Base-by-base conservation (phyloP, 2,888 invertebrate genomes). In the Ochlodes sylvanus region DNA sequence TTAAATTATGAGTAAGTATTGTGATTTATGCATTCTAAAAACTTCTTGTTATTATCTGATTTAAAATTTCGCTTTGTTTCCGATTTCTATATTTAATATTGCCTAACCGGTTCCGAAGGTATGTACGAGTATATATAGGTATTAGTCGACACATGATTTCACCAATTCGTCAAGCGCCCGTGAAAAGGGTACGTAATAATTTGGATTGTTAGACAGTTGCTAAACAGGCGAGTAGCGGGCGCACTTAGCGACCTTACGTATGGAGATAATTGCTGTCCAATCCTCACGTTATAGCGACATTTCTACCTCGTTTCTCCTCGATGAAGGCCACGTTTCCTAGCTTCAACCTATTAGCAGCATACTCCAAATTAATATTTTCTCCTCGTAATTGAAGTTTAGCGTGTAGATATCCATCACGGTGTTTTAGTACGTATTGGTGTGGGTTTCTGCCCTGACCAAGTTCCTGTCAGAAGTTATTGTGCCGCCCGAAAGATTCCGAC, bases 151-250 rank as follows among this genome's bases (percentile, higher is more conserved):
- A 71, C 63, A 81, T 80, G 79, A 84, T 89, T 90, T 89, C 88
- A 84, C 89, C 83, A 86, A 88, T 89, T 89, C 73, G 85, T 83
- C 80, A 83, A 85, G 82, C 80, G 79, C 79, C 79, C 79, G 76
- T 73, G 76, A 79, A 79, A 79, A 77, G 80, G 80, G 56, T 66
- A 41, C 50, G 52, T 63, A 89, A 82, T 86, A 80, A 87, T 74
- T 76, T 77, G 78, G 77, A 77, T 78, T 76, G 80, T 84, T 85
- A 86, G 88, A 83, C 81, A 79, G 83, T 84, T 85, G 89, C 86
- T 90, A 90, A 90, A 88, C 84, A 86, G 83, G 84, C 82, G 77
- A 79, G 77, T 89, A 86, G 85, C 84, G 82, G 83, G 82, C 82
- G 85, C 82, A 84, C 80, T 87, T 84, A 87, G 84, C 72, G 77